These are phyloP conservation scores for Tipula vernalis DNA, from an alignment of 2,888 invertebrate genomes.

Conservation along the genomic window DNA sequence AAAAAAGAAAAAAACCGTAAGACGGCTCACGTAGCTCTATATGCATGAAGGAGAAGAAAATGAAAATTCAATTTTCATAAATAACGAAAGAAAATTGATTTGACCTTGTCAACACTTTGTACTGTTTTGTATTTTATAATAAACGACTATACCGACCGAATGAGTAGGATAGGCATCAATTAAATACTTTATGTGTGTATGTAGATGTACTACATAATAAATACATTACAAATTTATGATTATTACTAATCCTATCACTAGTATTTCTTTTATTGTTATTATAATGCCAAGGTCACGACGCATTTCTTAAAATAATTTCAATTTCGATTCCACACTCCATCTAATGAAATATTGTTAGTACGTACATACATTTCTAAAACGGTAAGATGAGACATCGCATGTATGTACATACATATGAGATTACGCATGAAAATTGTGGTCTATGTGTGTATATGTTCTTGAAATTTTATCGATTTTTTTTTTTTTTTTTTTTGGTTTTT, in stretches of 20 bases:
- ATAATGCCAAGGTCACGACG: constrained; percentile 4
- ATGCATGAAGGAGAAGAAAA: neutral
- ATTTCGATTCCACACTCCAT: neutral
- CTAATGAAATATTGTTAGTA: neutral
- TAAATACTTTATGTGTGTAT: neutral
- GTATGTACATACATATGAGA: too few species aligned
- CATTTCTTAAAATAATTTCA: neutral
- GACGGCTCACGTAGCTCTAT: neutral
- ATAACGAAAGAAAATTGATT: neutral
- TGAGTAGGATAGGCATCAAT: neutral
- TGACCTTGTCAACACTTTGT: neutral
- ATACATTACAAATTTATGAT: neutral
- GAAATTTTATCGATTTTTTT: neutral
- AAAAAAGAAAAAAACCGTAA: neutral
- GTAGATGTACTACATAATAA: too few species aligned
- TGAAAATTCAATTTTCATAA: neutral
- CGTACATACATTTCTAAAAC: neutral
- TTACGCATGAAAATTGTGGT: neutral
- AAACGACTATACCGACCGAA: neutral
- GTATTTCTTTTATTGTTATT: neutral
- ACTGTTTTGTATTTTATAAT: neutral
- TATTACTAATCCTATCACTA: neutral
- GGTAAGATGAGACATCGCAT: neutral
- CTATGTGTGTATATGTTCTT: neutral
- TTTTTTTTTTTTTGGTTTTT: neutral